Base-by-base conservation (phyloP, 2,797 vertebrate species). In the Acanthiza pusilla region DNA sequence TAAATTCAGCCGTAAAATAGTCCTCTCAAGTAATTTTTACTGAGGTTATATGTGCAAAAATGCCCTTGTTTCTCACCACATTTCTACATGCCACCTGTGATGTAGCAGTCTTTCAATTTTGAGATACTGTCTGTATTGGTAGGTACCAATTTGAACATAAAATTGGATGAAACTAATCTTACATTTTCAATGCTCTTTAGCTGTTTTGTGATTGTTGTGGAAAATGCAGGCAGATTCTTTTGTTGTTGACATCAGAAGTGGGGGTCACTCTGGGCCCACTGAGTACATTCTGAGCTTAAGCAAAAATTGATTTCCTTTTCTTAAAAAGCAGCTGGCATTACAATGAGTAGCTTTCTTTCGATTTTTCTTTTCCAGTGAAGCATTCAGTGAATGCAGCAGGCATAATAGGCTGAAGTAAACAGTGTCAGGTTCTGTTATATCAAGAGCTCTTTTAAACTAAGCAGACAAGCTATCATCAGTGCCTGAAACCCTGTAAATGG, bases 371-470 rank as follows among this genome's bases (percentile, higher is more conserved):
- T 97, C 97, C 97, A 98, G 91, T 97, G 97, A 97, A 98, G 97
- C 97, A 97, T 98, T 98, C 98, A 97, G 95, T 96, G 96, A 98
- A 97, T 98, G 97, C 97, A 98, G 97, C 96, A 96, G 75, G 96
- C 97, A 98, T 98, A 98, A 98, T 98, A 97, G 97, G 97, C 97
- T 98, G 98, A 97, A 97, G 97, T 98, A 98, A 98, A 98, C 98
- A 98, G 97, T 98, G 98, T 98, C 98, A 98, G 97, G 95, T 98
- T 98, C 97, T 97, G 97, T 98, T 98, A 98, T 95, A 98, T 97
- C 98, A 98, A 97, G 96, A 96, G 97, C 97, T 97, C 97, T 98
- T 98, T 98, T 97, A 98, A 98, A 98, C 97, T 96, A 95, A 96
- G 96, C 95, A 98, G 98, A 98, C 98, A 98, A 97, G 98, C 97